phyloP scores from a whole-genome alignment of 2,797 vertebrate genomes.

The Scyliorhinus canicula region DNA sequence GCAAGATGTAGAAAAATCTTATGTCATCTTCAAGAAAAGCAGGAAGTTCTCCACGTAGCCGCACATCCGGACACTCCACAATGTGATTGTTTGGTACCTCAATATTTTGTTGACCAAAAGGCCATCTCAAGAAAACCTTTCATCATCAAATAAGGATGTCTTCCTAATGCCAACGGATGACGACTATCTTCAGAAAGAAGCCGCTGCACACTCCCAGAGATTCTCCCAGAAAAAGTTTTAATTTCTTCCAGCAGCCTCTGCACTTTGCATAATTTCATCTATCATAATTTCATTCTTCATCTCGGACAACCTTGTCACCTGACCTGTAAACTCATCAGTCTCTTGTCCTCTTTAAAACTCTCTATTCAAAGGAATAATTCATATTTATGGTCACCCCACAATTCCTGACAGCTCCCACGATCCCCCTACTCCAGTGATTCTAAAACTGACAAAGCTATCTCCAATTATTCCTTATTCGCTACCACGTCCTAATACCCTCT shows the following conservation, averaged over 20 bases:
- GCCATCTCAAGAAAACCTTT: background rate
- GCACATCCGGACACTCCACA: background rate
- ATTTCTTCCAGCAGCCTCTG: background rate
- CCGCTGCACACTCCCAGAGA: too few relatives aligned
- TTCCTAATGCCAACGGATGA: background rate
- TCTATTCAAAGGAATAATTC: background rate
- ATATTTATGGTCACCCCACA: background rate
- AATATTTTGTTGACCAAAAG: background rate
- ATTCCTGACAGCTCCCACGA: background rate
- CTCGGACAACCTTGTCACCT: background rate
- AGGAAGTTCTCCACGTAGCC: background rate
- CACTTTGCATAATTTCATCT: background rate
- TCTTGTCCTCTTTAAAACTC: background rate
- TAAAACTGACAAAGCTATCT: background rate
- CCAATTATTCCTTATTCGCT: background rate
- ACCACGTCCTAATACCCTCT: background rate
- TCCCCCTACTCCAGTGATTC: background rate
- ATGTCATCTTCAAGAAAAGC: background rate
- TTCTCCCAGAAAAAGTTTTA: background rate
- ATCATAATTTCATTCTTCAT: too few relatives aligned
- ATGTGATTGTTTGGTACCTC: background rate
- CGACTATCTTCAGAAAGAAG: background rate
- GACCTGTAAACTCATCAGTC: background rate
- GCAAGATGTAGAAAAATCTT: background rate
- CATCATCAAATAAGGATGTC: background rate